phyloP scores from a whole-genome alignment of 2,113 vertebrate genomes.

The Apus apus region DNA sequence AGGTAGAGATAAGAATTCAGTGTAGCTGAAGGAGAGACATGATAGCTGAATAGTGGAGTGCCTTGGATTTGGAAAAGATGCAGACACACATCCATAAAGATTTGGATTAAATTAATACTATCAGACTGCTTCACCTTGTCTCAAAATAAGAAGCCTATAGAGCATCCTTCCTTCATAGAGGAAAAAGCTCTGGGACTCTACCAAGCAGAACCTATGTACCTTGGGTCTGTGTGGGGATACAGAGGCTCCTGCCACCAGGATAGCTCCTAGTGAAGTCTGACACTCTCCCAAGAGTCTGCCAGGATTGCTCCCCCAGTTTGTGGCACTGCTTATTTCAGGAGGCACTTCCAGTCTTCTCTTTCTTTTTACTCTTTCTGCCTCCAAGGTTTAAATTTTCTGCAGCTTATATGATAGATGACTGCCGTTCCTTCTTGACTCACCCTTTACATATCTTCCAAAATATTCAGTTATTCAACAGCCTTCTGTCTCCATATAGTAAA shows the following conservation, averaged over 20 bases:
- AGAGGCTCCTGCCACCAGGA: accelerated
- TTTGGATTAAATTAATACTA: not conserved
- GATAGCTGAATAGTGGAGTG: not conserved
- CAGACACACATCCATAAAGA: not conserved
- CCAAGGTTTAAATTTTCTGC: not conserved
- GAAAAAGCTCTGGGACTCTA: not conserved
- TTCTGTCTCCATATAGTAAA: not conserved
- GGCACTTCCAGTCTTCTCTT: not conserved
- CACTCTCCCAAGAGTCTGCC: not conserved
- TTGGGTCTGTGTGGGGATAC: not conserved
- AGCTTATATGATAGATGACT: not conserved
- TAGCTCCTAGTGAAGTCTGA: not conserved
- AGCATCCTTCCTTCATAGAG: not conserved
- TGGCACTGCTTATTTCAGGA: not conserved
- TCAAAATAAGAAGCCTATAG: not conserved
- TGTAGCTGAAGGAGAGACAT: not conserved
- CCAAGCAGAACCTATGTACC: not conserved
- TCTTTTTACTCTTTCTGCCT: not conserved
- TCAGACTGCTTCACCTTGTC: not conserved
- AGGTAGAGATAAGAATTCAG: not conserved
- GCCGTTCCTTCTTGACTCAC: not conserved
- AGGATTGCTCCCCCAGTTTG: not conserved
- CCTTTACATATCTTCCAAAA: not conserved
- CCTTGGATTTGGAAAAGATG: not conserved
- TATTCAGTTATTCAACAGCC: not conserved